These are phyloP conservation scores for Channa argus DNA, from an alignment of 2,113 vertebrate species.

Conservation along the genomic window DNA sequence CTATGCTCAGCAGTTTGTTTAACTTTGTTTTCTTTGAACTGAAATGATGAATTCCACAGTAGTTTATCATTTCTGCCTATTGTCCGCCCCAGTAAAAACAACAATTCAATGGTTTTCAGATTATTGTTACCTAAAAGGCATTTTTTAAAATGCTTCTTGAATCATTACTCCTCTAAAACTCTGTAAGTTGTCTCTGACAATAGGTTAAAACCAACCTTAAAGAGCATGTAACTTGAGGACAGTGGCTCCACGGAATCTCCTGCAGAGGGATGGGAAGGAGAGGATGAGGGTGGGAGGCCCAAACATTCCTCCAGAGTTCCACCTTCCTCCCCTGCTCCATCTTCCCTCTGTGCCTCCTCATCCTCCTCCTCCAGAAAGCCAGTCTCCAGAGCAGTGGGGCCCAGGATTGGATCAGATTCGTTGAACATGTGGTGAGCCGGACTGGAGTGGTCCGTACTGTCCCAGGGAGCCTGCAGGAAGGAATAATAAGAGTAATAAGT, in stretches of 20 bases:
- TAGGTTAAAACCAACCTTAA: conserved; percentile 72
- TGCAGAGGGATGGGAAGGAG: conserved; percentile 75
- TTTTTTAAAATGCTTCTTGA: background rate
- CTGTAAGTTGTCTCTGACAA: no score
- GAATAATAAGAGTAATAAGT: background rate
- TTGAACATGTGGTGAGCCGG: conserved; percentile 85
- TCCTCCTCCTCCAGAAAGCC: conserved; percentile 84
- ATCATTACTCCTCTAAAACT: background rate
- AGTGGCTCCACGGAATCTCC: conserved; percentile 80
- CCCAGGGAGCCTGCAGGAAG: conserved; percentile 79
- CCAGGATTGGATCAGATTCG: conserved; percentile 83
- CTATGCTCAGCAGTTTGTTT: no score
- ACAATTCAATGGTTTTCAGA: background rate
- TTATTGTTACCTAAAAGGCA: background rate
- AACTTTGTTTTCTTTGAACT: no score
- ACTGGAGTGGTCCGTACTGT: conserved; percentile 79
- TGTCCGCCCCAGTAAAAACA: background rate
- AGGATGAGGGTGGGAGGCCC: conserved; percentile 82
- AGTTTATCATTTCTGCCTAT: background rate
- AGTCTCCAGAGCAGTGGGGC: conserved; percentile 75
- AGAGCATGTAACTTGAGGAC: conserved; percentile 84
- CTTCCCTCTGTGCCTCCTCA: conserved; percentile 72
- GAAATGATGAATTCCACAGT: no score
- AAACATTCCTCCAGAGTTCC: conserved; percentile 82
- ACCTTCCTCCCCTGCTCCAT: conserved; percentile 59